A percentile compares a stretch with the other conserved stretches of the same genome.
These are phyloP conservation scores for Eupithecia exiguata DNA, from an alignment of 2,888 invertebrate genomes.

Conservation along the genomic window DNA sequence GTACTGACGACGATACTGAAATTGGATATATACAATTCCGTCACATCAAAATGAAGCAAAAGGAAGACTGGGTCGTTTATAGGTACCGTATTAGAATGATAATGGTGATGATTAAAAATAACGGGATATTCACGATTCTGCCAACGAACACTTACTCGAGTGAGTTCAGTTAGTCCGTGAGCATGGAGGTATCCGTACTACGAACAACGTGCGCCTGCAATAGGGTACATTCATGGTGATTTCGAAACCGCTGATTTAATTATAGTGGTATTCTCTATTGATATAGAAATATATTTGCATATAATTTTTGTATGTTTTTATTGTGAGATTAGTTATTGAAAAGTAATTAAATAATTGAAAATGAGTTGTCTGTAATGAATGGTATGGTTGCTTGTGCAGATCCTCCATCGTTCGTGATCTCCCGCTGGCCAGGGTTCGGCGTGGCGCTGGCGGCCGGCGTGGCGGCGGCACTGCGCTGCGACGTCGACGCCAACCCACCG, in stretches of 20 bases:
- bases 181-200: not conserved
- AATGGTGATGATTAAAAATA: not conserved
- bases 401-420: conserved; percentile 96
- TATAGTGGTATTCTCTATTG: too few relatives aligned
- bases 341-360: not conserved
- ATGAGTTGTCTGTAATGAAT: not conserved
- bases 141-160: not conserved
- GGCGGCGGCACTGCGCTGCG: conserved; percentile 94
- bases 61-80: too few relatives aligned
- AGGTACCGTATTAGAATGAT: not conserved
- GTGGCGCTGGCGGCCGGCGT: conserved; percentile 94
- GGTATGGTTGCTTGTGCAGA: conserved; percentile 80
- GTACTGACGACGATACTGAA: too few relatives aligned
- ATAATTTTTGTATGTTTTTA: too few relatives aligned
- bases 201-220: not conserved
- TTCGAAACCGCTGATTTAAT: too few relatives aligned
- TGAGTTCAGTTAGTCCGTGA: not conserved
- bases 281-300: too few relatives aligned
- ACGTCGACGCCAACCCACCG: conserved; percentile 96
- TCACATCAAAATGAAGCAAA: too few relatives aligned
- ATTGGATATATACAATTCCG: too few relatives aligned
- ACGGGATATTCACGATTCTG: not conserved
- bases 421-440: conserved; percentile 96
- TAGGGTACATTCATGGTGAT: too few relatives aligned
- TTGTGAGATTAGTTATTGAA: too few relatives aligned